Percentiles rank a stretch among this genome's conserved stretches.
Evolutionary conservation across 2,113 vertebrate genomes (phyloP).

Genomic region (Bagarius yarrelli): DNA sequence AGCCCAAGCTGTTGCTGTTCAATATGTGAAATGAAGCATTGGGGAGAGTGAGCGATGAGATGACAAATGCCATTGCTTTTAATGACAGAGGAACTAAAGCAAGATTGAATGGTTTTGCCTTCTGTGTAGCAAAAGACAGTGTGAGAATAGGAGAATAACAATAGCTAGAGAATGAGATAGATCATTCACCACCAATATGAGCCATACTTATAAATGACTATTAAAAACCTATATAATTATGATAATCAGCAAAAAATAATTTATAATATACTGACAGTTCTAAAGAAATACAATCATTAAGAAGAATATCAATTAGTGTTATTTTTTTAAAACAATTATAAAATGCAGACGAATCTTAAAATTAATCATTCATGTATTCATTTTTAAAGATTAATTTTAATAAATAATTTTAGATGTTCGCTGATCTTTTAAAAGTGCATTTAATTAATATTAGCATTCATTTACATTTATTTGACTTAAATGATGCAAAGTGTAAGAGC

Average conservation of each 20-base stretch:
- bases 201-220: background rate
- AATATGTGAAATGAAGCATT: slow-evolving; percentile 46
- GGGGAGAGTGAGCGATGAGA: slow-evolving; percentile 18
- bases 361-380: background rate
- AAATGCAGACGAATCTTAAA: background rate
- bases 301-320: background rate
- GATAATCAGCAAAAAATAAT: background rate
- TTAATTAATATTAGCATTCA: background rate
- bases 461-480: background rate
- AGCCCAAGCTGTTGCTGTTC: slow-evolving; percentile 22
- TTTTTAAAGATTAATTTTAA: background rate
- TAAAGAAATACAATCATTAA: background rate
- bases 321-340: background rate
- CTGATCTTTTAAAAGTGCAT: background rate
- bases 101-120: slow-evolving; percentile 38
- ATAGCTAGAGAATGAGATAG: background rate
- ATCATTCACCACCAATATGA: slow-evolving; percentile 1
- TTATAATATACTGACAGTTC: background rate
- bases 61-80: slow-evolving; percentile 50
- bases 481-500: background rate
- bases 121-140: slow-evolving; percentile 1
- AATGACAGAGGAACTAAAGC: slow-evolving; percentile 41
- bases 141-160: background rate
- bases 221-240: background rate
- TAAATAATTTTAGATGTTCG: background rate